These are phyloP conservation scores for Pedetes capensis DNA, from an alignment of 2,113 vertebrate species.

Conservation along the genomic window DNA sequence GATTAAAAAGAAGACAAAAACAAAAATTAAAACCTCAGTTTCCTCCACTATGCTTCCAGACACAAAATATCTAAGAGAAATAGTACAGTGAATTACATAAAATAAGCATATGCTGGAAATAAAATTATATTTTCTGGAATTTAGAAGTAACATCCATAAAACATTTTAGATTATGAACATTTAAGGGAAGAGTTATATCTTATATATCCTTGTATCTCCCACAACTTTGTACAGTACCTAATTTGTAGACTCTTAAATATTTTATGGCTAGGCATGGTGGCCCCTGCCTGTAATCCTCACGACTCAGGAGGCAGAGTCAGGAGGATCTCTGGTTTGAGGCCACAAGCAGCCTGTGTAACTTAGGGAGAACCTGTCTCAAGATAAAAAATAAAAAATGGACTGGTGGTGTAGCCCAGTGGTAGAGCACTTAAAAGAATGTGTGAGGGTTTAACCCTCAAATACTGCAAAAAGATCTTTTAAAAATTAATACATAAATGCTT, in stretches of 20 bases:
- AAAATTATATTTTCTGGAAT: not conserved
- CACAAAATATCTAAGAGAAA: not conserved
- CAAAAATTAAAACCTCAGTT: not conserved
- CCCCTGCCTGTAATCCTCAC: too few relatives aligned
- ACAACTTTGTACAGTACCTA: not conserved
- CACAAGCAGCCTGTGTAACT: too few relatives aligned
- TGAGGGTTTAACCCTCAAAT: too few relatives aligned
- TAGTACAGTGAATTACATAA: not conserved
- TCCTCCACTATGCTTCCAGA: not conserved
- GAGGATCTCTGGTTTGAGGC: too few relatives aligned
- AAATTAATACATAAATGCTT: constrained; percentile 17
- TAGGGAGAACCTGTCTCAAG: too few relatives aligned
- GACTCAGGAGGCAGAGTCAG: too few relatives aligned
- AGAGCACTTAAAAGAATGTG: too few relatives aligned
- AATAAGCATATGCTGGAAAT: not conserved
- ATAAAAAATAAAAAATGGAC: too few relatives aligned
- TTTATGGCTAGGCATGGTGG: too few relatives aligned
- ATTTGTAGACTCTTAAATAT: not conserved
- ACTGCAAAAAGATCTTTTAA: too few relatives aligned
- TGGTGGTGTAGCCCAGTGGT: too few relatives aligned
- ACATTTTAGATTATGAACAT: not conserved
- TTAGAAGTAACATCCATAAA: not conserved
- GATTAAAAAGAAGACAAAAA: not conserved
- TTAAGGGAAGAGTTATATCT: not conserved
- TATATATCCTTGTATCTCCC: not conserved